phyloP scores from a whole-genome alignment of 2,113 vertebrate species.

The Nycticorax nycticorax region DNA sequence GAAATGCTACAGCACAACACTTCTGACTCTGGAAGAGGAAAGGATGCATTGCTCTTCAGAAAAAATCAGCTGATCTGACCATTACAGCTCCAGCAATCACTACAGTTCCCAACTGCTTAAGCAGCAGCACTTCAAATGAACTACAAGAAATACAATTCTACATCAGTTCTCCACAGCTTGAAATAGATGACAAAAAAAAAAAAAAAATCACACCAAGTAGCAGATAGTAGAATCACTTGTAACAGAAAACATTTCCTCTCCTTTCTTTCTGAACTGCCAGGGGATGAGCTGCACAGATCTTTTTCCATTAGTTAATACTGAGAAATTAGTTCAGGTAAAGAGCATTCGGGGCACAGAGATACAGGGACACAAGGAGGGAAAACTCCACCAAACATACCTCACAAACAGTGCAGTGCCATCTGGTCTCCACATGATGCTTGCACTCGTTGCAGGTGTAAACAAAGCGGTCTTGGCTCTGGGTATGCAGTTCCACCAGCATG shows the following conservation, averaged over 20 bases:
- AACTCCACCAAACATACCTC: slow-evolving; percentile 79
- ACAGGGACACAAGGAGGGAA: neutral
- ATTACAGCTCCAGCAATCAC: neutral
- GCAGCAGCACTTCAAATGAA: neutral
- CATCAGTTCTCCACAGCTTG: neutral
- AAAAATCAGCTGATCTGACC: neutral
- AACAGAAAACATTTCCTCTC: neutral
- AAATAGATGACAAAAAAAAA: neutral
- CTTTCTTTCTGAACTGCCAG: neutral
- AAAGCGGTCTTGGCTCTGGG: slow-evolving; percentile 97
- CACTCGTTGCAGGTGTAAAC: slow-evolving; percentile 99
- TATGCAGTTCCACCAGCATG: slow-evolving; percentile 97
- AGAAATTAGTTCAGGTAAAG: neutral
- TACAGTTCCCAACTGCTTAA: neutral
- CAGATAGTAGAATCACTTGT: neutral
- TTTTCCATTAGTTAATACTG: neutral
- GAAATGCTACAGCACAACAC: neutral
- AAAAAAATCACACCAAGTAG: neutral
- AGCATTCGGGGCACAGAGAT: neutral
- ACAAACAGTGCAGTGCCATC: slow-evolving; percentile 97
- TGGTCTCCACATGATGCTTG: slow-evolving; percentile 96
- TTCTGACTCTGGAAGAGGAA: neutral
- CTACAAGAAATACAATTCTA: neutral
- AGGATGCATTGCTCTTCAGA: neutral
- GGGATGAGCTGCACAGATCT: neutral